Base-by-base conservation (phyloP, 2,888 invertebrate species). In the Phlogophora meticulosa region DNA sequence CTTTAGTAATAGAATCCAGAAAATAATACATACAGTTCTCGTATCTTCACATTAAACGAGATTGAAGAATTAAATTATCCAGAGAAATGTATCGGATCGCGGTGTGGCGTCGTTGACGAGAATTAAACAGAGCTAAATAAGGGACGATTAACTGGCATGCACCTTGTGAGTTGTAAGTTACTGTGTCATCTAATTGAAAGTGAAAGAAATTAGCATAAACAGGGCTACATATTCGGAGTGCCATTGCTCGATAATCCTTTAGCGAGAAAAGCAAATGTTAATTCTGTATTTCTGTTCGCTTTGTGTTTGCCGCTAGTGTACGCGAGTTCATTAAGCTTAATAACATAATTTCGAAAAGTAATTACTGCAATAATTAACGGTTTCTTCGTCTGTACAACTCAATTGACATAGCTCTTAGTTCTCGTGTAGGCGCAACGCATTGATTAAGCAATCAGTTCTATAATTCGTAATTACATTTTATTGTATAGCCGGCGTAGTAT, bases 331-430 rank as follows among this genome's bases (percentile, higher is more conserved):
- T 90, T 88, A 90, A 79, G 82, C 80, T 81, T 91, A 90, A 91
- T 91, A 90, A 87, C 88, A 87, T 91, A 87, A 91, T 91, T 90
- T 85, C 81, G 68, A 87, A 87, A 88, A 83, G 90, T 91, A 93
- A 93, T 93, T 92, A 92, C 85, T 76, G 40, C 55, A 59, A 77
- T 82, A 83, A 83, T 81, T 75, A 83, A 70, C 83, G 65, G 82
- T 81, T 62, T 60, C 65, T 65, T 53, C 65, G 52, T 77, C 58
- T 57, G 52, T 42, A 73, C 63, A 71, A 61, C 72, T 81, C 78
- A 83, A 84, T 85, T 81, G 84, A 77, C 78, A 81, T 79, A 84
- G 76, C 78, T 84, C 72, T 84, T 87, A 86, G 86, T 86, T 86
- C 85, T 84, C 81, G 66, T 77, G 78, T 71, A 82, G 81, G 77